phyloP scores from a whole-genome alignment of 1,140 invertebrate species.

The Schlechtendalia chinensis region DNA sequence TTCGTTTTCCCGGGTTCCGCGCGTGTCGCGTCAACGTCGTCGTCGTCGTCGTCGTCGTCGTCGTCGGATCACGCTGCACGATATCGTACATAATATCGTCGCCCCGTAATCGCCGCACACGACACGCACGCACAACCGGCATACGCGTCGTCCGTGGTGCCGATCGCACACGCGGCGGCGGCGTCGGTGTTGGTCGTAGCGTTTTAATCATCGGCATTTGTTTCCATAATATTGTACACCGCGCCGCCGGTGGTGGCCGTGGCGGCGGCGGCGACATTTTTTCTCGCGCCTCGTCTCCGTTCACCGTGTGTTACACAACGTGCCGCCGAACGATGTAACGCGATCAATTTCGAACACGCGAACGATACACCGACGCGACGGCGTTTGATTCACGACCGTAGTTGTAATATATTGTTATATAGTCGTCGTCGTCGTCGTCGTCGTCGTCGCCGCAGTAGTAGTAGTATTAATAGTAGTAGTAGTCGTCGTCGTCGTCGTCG shows the following conservation, averaged over 20 bases:
- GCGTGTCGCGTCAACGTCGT: neutral
- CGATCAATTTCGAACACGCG: conserved; percentile 1
- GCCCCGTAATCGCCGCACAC: neutral
- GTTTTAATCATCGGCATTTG: neutral
- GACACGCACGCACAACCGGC: neutral
- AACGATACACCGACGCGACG: neutral
- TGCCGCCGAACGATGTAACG: conserved; percentile 13
- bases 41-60: too few species aligned
- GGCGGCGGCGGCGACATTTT: conserved; percentile 23
- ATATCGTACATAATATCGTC: neutral
- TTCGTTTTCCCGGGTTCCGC: neutral
- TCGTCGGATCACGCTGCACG: conserved; percentile 3
- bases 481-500: conserved; percentile 9
- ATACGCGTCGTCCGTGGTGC: conserved; percentile 20
- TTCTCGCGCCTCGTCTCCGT: neutral
- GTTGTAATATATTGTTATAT: neutral
- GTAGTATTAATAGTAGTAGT: neutral
- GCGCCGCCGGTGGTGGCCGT: conserved; percentile 16
- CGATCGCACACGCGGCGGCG: conserved; percentile 30
- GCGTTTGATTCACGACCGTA: neutral
- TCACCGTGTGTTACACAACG: neutral
- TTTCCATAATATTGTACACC: neutral
- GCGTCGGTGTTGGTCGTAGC: conserved; percentile 25
- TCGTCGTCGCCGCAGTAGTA: conserved; percentile 9
- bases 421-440: neutral